A percentile compares a stretch with the other conserved stretches of the same genome.
Evolutionary conservation across 2,797 vertebrate genomes (phyloP).

Genomic region (Naso thynnoides): DNA sequence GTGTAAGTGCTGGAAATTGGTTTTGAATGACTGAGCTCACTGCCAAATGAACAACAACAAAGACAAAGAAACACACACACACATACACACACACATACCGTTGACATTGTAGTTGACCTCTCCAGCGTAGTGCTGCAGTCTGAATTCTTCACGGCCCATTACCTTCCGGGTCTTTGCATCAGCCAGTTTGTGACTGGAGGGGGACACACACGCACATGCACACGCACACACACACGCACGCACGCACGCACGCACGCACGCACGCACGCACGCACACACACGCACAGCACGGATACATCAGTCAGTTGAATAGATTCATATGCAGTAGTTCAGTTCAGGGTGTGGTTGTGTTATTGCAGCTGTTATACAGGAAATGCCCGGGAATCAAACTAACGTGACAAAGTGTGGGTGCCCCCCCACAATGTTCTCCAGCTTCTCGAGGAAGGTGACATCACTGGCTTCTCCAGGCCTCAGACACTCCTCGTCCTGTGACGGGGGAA

Average conservation of each 20-base stretch:
- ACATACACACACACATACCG: conserved; percentile 61
- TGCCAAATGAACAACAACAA: neutral
- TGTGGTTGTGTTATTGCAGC: neutral
- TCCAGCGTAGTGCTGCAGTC: conserved; percentile 95
- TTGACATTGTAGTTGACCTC: conserved; percentile 98
- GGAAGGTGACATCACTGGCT: conserved; percentile 94
- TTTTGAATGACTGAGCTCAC: neutral
- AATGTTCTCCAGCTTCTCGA: conserved; percentile 95
- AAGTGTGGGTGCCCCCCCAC: conserved; percentile 96
- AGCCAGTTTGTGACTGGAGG: conserved; percentile 93
- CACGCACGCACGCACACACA: conserved; percentile 25
- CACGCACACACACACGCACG: conserved; percentile 31
- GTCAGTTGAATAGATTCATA: neutral
- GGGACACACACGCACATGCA: conserved; percentile 33
- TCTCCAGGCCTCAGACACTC: conserved; percentile 97
- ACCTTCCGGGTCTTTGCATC: conserved; percentile 95
- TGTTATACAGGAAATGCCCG: neutral
- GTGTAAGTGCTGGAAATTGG: neutral
- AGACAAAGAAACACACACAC: conserved; percentile 30
- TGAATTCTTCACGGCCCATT: conserved; percentile 94
- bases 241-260: conserved; percentile 21
- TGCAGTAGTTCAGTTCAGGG: too few species aligned
- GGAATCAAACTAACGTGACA: conserved; percentile 90
- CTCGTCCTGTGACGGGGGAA: conserved; percentile 87
- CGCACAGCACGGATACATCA: neutral